A percentile compares a stretch with the other conserved stretches of the same genome.
These are phyloP conservation scores for Cistogaster globosa DNA, from an alignment of 2,888 invertebrate genomes.

Conservation along the genomic window DNA sequence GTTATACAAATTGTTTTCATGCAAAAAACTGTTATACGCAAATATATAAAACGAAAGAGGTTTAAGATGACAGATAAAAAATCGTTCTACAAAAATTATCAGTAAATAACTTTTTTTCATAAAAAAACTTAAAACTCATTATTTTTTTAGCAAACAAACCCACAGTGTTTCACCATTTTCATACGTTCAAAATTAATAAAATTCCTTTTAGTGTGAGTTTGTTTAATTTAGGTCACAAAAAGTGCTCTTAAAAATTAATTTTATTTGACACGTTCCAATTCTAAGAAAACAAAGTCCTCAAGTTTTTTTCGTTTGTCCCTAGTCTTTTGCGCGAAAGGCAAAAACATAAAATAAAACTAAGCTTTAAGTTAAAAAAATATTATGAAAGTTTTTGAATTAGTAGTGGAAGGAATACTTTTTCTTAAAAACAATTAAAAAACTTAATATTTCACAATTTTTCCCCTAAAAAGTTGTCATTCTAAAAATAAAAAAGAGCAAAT, in stretches of 20 bases:
- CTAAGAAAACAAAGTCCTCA: slow-evolving; percentile 26
- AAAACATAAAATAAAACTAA: background rate
- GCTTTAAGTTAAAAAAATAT: slow-evolving; percentile 12
- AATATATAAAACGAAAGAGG: no score
- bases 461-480: background rate
- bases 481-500: slow-evolving; percentile 11
- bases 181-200: no score
- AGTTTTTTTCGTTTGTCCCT: background rate
- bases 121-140: no score
- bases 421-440: slow-evolving; percentile 55
- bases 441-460: slow-evolving; percentile 29
- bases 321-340: background rate
- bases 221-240: slow-evolving; percentile 50
- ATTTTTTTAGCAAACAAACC: no score
- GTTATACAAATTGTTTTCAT: no score
- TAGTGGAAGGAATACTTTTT: slow-evolving; percentile 21
- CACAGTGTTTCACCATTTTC: background rate
- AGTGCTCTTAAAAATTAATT: slow-evolving; percentile 34
- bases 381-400: slow-evolving; percentile 40
- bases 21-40: no score
- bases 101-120: no score
- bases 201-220: no score
- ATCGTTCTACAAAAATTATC: no score
- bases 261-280: slow-evolving; percentile 29
- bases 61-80: no score